Conservation (phyloP, 2,888 invertebrate species). For the Syrista parreyssii region DNA sequence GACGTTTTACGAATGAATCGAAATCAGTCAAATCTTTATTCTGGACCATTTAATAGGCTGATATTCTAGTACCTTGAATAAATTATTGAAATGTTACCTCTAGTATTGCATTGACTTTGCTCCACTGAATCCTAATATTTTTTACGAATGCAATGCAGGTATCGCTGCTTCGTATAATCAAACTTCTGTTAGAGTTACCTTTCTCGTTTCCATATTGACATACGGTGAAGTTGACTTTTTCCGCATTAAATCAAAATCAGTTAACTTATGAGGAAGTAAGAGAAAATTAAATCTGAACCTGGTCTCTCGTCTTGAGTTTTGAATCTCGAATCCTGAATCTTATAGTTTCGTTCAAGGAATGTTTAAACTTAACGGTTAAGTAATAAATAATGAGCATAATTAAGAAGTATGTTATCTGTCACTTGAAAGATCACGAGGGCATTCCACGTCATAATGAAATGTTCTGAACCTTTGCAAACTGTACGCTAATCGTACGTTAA, state of each 20-base stretch:
- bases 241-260: background rate
- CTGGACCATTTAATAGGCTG: background rate
- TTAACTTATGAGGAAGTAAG: background rate
- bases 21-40: background rate
- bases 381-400: background rate
- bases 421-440: background rate
- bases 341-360: background rate
- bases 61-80: background rate
- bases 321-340: background rate
- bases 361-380: background rate
- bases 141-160: background rate
- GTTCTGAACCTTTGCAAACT: constrained; percentile 37
- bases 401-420: background rate
- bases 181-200: background rate
- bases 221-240: background rate
- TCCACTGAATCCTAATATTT: background rate
- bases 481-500: constrained; percentile 48
- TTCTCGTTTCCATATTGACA: background rate
- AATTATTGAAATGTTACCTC: background rate
- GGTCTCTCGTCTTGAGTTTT: constrained; percentile 23
- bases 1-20: background rate
- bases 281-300: constrained; percentile 15
- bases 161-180: background rate
- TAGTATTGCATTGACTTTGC: background rate
- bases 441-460: background rate